Conservation (phyloP, 2,797 vertebrate species). For the Platalea minor region DNA sequence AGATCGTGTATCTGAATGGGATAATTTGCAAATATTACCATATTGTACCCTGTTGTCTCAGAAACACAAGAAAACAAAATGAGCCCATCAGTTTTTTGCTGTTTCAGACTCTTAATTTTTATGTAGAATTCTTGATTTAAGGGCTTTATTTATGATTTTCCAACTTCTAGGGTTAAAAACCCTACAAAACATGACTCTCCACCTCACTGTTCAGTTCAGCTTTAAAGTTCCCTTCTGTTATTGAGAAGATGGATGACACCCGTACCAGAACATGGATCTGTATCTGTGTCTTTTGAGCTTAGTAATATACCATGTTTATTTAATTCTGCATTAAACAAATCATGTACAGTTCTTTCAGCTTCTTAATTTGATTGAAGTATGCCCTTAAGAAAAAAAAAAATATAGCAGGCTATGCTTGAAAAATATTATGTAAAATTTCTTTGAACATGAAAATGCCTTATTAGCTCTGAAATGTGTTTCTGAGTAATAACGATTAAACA, state of each 20-base stretch:
- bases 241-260: neutral
- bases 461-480: neutral
- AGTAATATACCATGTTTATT: neutral
- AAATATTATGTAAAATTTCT: neutral
- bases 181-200: neutral
- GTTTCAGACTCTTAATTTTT: neutral
- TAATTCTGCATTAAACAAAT: conserved; percentile 14
- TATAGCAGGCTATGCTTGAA: neutral
- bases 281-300: neutral
- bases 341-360: neutral
- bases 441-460: neutral
- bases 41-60: neutral
- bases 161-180: neutral
- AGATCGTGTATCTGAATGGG: neutral
- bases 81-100: neutral
- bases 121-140: neutral
- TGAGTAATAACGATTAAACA: neutral
- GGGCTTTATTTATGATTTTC: neutral
- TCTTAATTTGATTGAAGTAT: neutral
- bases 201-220: neutral
- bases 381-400: neutral
- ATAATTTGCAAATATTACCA: neutral
- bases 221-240: neutral
- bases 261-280: neutral
- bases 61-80: neutral